Evolutionary conservation across 2,797 vertebrate species (phyloP), one percentile per base, ranked within the genome.

Genomic region (Melanotaenia nigrans): DNA sequence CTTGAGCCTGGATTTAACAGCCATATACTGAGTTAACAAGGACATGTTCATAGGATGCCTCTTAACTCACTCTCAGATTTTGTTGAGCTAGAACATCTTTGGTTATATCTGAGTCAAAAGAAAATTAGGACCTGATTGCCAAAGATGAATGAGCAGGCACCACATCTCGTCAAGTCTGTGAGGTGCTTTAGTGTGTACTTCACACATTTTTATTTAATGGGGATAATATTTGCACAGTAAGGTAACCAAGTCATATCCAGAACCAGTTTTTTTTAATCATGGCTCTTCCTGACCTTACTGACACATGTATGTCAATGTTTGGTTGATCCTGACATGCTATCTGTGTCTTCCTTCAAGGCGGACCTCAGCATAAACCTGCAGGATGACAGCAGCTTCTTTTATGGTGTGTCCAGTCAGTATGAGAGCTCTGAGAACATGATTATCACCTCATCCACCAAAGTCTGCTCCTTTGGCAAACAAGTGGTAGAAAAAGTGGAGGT

Each of bases 401-500:
- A 99, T 0, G 97, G 97, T 0, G 97, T 99, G 63, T 98, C 97
- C 84, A 99, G 97, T 92, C 97, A 97, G 85, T 98, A 98, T 0
- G 97, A 97, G 92, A 97, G 97, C 88, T 92, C 95, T 0, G 96
- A 97, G 86, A 97, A 96, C 91, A 97, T 98, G 97, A 94, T 96
- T 62, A 98, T 99, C 92, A 98, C 96, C 79, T 98, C 97, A 73
- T 97, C 97, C 85, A 98, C 97, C 79, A 99, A 98, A 89, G 97
- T 99, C 80, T 99, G 97, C 93, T 99, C 97, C 70, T 99, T 99
- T 63, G 97, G 97, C 86, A 99, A 99, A 92, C 97, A 99, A 91
- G 97, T 99, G 94, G 97, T 99, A 82, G 97, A 99, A 91, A 99
- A 99, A 92, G 96, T 99, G 38, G 97, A 99, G 97, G 97, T 99